phyloP scores from a whole-genome alignment of 2,797 vertebrate genomes.

The Otolemur crassicaudatus region DNA sequence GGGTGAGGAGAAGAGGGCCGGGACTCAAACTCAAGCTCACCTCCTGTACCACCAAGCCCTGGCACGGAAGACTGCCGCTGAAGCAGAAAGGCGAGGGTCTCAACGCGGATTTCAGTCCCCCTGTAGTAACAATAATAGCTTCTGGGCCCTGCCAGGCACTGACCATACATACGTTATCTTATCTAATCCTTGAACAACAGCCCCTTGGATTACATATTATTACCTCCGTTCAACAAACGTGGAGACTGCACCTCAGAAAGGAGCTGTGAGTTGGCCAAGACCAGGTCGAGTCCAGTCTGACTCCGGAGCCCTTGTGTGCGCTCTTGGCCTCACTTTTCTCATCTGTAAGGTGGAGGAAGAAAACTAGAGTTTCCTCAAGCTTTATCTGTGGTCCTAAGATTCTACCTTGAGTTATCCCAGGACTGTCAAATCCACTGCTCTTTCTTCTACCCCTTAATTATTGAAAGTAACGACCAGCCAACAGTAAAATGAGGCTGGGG shows the following conservation, averaged over 20 bases:
- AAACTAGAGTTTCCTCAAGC: conserved; percentile 5
- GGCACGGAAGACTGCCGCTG: neutral
- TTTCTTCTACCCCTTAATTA: neutral
- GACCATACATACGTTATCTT: neutral
- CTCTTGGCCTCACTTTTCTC: neutral
- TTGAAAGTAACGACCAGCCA: neutral
- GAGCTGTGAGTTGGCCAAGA: neutral
- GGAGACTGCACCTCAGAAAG: neutral
- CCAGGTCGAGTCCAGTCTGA: neutral
- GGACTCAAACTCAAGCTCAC: neutral
- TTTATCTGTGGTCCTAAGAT: neutral
- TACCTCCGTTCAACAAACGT: neutral
- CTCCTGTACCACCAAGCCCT: neutral
- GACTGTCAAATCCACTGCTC: neutral
- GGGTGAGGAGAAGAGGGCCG: neutral
- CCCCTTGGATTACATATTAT: neutral
- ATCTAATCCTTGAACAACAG: neutral
- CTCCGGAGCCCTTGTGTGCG: neutral
- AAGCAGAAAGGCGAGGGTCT: neutral
- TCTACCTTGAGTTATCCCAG: neutral
- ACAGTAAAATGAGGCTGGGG: neutral
- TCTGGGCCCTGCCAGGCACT: neutral
- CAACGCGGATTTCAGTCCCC: neutral
- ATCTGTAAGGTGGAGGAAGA: neutral
- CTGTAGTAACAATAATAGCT: neutral